Evolutionary conservation across 2,797 vertebrate species (phyloP), one percentile per base, ranked within the genome.

Genomic region (Sitta carolinensis): DNA sequence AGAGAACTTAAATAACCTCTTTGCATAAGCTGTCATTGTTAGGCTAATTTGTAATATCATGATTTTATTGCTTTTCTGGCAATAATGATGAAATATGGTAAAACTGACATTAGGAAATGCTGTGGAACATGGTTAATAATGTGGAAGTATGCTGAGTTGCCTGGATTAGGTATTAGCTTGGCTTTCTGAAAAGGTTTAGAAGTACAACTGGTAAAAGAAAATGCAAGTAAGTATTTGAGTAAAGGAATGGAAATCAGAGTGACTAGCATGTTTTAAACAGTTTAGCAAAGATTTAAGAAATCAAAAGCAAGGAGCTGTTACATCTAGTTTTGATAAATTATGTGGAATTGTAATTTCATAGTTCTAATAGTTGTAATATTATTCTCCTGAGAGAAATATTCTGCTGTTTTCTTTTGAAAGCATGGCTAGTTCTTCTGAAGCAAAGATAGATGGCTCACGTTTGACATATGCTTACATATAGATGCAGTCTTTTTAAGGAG

Each of bases 161-260:
- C 26, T 57, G 75, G 34, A n/a, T 69, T 48, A 25, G 30, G 4
- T 47, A 43, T 40, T 70, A n/a, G 5, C 29, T 76, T 0, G 0
- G 23, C 45, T 75, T 76, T 63, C 67, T 73, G 63, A 48, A 61
- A 40, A 58, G 40, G n/a, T 27, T 62, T 14, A 59, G 52, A 63
- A 77, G 22, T 94, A 43, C 32, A 73, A n/a, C 23, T 82, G 52
- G 34, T 82, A 67, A 87, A 87, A 88, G 68, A 61, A 23, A 27
- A 4, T 7, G 32, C 7, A 25, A 4, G 15, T 23, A 13, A 1
- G 0, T 59, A 7, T 50, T 55, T 50, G 77, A 63, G 34, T 16
- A 13, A 30, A 34, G 64, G 40, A 62, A n/a, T 42, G 8, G 43
- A 83, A 69, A 80, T 30, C 9, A 10, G 38, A 6, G 38, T 15